phyloP scores from a whole-genome alignment of 2,888 invertebrate species.

The Temnothorax ravouxi region DNA sequence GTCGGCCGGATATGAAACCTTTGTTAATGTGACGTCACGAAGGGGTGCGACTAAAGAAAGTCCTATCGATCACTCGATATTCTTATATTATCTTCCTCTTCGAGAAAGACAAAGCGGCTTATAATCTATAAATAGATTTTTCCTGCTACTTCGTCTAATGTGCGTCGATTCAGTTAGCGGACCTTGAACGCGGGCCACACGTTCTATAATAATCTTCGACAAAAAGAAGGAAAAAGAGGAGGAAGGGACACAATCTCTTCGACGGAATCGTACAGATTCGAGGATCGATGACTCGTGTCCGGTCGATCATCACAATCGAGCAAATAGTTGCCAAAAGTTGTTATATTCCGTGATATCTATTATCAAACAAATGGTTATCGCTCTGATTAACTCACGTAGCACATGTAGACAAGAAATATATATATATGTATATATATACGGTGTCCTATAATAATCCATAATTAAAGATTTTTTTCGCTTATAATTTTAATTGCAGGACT shows the following conservation, averaged over 20 bases:
- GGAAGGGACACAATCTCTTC: not conserved
- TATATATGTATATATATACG: no score
- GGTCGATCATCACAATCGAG: not conserved
- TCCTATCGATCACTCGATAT: slow-evolving; percentile 9
- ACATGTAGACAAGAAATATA: not conserved
- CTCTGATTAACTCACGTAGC: not conserved
- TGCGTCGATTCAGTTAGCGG: slow-evolving; percentile 14
- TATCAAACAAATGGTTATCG: not conserved
- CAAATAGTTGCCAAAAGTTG: not conserved
- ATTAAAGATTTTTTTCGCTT: not conserved
- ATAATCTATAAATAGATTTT: slow-evolving; percentile 45
- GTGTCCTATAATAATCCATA: not conserved
- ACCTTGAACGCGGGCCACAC: slow-evolving; percentile 22
- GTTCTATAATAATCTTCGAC: slow-evolving; percentile 27
- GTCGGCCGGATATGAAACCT: not conserved
- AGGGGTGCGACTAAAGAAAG: not conserved
- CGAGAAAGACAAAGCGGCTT: slow-evolving; percentile 1
- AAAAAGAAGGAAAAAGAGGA: slow-evolving; percentile 1
- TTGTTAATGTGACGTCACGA: not conserved
- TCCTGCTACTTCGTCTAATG: slow-evolving; percentile 17
- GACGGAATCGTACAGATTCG: not conserved
- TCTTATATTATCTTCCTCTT: not conserved
- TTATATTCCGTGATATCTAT: not conserved
- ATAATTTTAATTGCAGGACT: not conserved
- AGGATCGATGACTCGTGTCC: not conserved